Evolutionary conservation across 1,140 invertebrate species (phyloP).

Genomic region (Belonocnema kinseyi): DNA sequence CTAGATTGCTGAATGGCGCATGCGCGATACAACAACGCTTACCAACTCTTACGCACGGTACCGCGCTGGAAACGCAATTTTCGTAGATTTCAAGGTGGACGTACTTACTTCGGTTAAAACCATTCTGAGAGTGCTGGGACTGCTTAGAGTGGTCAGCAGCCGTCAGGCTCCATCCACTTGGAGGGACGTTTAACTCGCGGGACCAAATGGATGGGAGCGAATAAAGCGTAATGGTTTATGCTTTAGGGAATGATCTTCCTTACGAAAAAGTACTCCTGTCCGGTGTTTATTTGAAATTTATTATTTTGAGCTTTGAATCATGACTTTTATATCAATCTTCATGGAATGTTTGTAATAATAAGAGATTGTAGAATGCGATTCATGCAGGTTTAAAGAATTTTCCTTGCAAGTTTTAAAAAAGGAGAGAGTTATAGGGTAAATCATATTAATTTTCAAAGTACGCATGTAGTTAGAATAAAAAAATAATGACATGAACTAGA

Average conservation of each 20-base stretch:
- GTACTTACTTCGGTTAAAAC: conserved; percentile 4
- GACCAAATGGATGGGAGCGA: conserved; percentile 16
- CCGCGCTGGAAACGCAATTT: conserved; percentile 15
- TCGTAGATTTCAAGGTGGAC: conserved; percentile 26
- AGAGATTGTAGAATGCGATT: too few species aligned
- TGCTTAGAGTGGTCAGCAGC: neutral
- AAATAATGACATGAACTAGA: too few species aligned
- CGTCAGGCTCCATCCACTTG: neutral
- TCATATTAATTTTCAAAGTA: too few species aligned
- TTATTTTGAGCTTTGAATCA: neutral
- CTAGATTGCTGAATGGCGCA: conserved; percentile 39
- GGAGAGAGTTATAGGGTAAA: too few species aligned
- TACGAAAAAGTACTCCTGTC: neutral
- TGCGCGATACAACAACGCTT: conserved; percentile 16
- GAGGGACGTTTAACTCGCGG: neutral
- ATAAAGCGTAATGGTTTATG: conserved; percentile 21
- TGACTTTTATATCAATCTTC: neutral
- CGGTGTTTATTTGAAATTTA: neutral
- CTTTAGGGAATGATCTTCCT: neutral
- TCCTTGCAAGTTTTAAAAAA: too few species aligned
- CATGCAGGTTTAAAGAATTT: too few species aligned
- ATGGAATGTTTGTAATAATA: too few species aligned
- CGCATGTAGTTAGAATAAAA: too few species aligned
- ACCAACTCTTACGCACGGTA: conserved; percentile 21
- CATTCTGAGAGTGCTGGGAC: neutral